Percentiles rank a stretch among this genome's conserved stretches.
phyloP scores from a whole-genome alignment of 1,140 invertebrate genomes.

The Drosophila tani region DNA sequence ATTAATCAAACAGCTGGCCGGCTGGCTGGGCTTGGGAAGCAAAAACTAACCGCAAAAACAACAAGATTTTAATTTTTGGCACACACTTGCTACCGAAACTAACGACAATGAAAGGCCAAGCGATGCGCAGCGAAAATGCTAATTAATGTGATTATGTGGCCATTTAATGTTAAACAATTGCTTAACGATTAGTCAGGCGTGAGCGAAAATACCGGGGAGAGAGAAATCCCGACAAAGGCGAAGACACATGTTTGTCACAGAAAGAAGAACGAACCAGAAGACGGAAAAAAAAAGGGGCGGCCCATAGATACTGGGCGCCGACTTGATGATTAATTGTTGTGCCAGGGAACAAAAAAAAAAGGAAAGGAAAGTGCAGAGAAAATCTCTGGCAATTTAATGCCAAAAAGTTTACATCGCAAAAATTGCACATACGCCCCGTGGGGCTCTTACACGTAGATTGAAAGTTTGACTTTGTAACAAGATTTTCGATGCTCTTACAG shows the following conservation, averaged over 20 bases:
- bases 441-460: constrained; percentile 41
- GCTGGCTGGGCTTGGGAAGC: background rate
- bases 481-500: constrained; percentile 2
- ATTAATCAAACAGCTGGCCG: constrained; percentile 41
- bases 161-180: constrained; percentile 81
- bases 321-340: constrained; percentile 72
- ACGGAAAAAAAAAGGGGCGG: background rate
- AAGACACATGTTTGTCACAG: constrained; percentile 33
- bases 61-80: constrained; percentile 46
- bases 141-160: constrained; percentile 83
- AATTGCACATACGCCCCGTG: constrained; percentile 65
- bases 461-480: constrained; percentile 43
- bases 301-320: constrained; percentile 14
- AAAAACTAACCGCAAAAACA: constrained; percentile 20
- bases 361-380: constrained; percentile 38
- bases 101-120: constrained; percentile 29
- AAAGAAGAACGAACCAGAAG: background rate
- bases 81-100: constrained; percentile 23
- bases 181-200: constrained; percentile 81
- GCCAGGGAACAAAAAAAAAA: constrained; percentile 25
- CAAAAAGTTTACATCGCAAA: constrained; percentile 70
- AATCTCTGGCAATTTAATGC: constrained; percentile 73
- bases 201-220: constrained; percentile 17
- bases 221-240: constrained; percentile 2
- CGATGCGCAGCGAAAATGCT: constrained; percentile 74